Conservation (phyloP, 1,140 invertebrate genomes). For the Mya arenaria region DNA sequence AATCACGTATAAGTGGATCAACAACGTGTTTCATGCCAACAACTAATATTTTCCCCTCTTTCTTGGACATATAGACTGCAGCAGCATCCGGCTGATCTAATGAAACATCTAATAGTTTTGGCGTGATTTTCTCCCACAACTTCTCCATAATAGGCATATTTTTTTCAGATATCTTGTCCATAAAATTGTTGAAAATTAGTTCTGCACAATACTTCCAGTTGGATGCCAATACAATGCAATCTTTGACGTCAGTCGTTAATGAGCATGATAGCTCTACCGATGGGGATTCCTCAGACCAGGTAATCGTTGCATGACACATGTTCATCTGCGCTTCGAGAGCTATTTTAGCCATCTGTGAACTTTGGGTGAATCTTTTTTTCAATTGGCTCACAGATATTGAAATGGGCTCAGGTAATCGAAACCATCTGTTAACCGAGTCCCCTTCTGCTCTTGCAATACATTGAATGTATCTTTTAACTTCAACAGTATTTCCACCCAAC, state of each 20-base stretch:
- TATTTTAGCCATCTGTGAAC: background rate
- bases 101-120: background rate
- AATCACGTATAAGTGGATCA: background rate
- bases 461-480: slow-evolving; percentile 47
- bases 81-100: slow-evolving; percentile 16
- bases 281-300: background rate
- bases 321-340: slow-evolving; percentile 12
- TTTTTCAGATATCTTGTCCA: slow-evolving; percentile 18
- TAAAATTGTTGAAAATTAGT: slow-evolving; percentile 6
- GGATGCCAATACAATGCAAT: slow-evolving; percentile 7
- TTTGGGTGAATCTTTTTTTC: slow-evolving; percentile 25
- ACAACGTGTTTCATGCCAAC: slow-evolving; percentile 3
- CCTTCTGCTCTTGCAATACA: slow-evolving; percentile 56
- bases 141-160: slow-evolving; percentile 6
- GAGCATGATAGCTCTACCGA: slow-evolving; percentile 1
- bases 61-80: slow-evolving; percentile 8
- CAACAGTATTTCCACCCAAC: slow-evolving; percentile 8
- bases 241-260: background rate
- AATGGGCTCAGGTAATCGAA: slow-evolving; percentile 11
- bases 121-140: slow-evolving; percentile 29
- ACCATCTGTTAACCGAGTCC: background rate
- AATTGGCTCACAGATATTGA: background rate
- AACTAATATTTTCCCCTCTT: background rate
- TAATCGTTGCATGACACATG: background rate
- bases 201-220: slow-evolving; percentile 24